These are phyloP conservation scores for Gouania willdenowi DNA, from an alignment of 2,797 vertebrate species.

Conservation along the genomic window DNA sequence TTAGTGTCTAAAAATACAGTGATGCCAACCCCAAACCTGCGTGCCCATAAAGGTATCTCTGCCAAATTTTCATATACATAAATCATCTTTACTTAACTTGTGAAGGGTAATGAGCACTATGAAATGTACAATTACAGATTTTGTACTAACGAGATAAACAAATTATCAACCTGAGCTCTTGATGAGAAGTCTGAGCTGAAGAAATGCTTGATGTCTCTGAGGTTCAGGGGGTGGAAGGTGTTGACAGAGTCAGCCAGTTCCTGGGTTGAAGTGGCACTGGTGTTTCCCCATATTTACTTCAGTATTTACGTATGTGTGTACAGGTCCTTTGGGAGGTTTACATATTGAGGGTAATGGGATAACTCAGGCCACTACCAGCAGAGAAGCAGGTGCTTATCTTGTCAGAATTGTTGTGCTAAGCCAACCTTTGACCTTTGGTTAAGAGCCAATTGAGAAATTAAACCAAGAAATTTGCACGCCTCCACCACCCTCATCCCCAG, in stretches of 20 bases:
- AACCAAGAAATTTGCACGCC: slow-evolving; percentile 52
- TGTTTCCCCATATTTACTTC: slow-evolving; percentile 63
- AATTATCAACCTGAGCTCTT: slow-evolving; percentile 47
- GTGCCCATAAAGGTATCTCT: slow-evolving; percentile 32
- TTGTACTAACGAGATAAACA: slow-evolving; percentile 62
- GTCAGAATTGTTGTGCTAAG: slow-evolving; percentile 84
- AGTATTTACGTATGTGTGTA: slow-evolving; percentile 60
- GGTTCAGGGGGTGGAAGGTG: slow-evolving; percentile 49
- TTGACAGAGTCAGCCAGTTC: slow-evolving; percentile 55
- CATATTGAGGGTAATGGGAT: slow-evolving; percentile 62
- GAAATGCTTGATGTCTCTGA: slow-evolving; percentile 44
- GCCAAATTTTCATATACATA: slow-evolving; percentile 41
- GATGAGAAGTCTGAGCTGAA: slow-evolving; percentile 51
- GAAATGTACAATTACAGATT: slow-evolving; percentile 59
- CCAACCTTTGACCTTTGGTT: slow-evolving; percentile 82
- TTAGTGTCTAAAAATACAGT: slow-evolving; percentile 64
- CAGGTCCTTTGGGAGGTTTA: slow-evolving; percentile 61
- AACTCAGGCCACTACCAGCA: slow-evolving; percentile 46
- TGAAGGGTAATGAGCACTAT: slow-evolving; percentile 58
- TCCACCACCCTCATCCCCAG: background rate
- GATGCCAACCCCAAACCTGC: slow-evolving; percentile 30
- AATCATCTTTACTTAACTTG: slow-evolving; percentile 42
- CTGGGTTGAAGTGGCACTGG: slow-evolving; percentile 28
- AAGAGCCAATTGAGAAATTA: slow-evolving; percentile 82
- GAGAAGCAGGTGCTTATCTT: slow-evolving; percentile 88